phyloP scores from a whole-genome alignment of 1,140 invertebrate species.

The Ladona fulva region DNA sequence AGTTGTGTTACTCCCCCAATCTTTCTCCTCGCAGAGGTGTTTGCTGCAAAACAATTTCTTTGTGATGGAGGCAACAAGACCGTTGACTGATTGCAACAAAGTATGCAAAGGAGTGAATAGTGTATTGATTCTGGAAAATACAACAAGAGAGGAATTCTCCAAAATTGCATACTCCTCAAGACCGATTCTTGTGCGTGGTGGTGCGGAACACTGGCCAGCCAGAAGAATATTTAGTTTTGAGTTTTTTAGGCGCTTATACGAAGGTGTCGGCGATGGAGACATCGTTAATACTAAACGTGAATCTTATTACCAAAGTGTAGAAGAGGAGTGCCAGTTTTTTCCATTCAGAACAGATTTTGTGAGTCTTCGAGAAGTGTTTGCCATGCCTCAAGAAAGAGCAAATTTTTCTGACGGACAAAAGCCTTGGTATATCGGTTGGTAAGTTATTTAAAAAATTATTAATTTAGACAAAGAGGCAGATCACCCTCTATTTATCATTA shows the following conservation, averaged over 20 bases:
- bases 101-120: constrained; percentile 54
- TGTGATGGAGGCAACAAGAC: constrained; percentile 73
- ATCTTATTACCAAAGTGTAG: constrained; percentile 46
- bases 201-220: constrained; percentile 68
- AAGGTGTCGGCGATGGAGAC: constrained; percentile 45
- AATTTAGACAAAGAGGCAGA: too few relatives aligned
- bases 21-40: constrained; percentile 41
- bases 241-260: constrained; percentile 71
- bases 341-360: constrained; percentile 80
- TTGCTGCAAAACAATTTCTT: constrained; percentile 73
- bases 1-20: not conserved
- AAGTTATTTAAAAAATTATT: constrained; percentile 34
- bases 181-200: constrained; percentile 72
- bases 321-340: constrained; percentile 80
- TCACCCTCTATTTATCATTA: too few relatives aligned
- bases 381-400: constrained; percentile 57
- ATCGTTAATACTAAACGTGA: not conserved
- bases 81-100: constrained; percentile 61
- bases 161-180: constrained; percentile 62
- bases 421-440: constrained; percentile 90
- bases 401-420: constrained; percentile 48
- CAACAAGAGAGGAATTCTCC: constrained; percentile 55
- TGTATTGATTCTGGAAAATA: constrained; percentile 51
- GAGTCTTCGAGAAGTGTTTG: constrained; percentile 66
- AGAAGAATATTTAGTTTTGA: constrained; percentile 56